Evolutionary conservation across 2,888 invertebrate species (phyloP).

Genomic region (Coronaproctus castanopsis): DNA sequence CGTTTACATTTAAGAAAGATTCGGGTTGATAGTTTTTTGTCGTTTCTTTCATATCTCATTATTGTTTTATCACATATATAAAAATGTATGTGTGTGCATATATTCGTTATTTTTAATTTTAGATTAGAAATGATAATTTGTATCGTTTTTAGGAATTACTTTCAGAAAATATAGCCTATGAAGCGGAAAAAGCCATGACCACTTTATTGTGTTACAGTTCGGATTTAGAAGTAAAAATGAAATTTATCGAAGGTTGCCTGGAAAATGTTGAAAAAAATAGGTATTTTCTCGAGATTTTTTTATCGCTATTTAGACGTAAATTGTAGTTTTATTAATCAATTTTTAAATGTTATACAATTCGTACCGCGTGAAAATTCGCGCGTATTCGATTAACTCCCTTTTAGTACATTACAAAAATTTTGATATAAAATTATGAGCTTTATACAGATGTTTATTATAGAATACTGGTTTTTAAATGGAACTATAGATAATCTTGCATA

Average conservation of each 20-base stretch:
- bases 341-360: conserved; percentile 1
- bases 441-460: too few relatives aligned
- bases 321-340: background rate
- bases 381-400: conserved; percentile 1
- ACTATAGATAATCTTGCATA: too few relatives aligned
- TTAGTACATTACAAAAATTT: too few relatives aligned
- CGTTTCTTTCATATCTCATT: too few relatives aligned
- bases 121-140: too few relatives aligned
- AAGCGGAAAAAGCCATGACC: conserved; percentile 80
- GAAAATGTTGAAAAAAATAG: conserved; percentile 37
- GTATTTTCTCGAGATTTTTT: conserved; percentile 10
- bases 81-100: too few relatives aligned
- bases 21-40: too few relatives aligned
- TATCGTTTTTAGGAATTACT: conserved; percentile 41
- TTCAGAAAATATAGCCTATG: conserved; percentile 75
- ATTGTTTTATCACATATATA: too few relatives aligned
- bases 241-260: conserved; percentile 85
- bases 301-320: background rate
- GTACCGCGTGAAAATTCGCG: background rate
- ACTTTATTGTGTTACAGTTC: conserved; percentile 75
- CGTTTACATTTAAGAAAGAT: too few relatives aligned
- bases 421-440: too few relatives aligned
- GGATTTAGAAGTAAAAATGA: conserved; percentile 71
- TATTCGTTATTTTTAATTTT: too few relatives aligned
- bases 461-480: too few relatives aligned